phyloP scores from a whole-genome alignment of 1,140 invertebrate genomes.

The Paraescarpia echinospica region DNA sequence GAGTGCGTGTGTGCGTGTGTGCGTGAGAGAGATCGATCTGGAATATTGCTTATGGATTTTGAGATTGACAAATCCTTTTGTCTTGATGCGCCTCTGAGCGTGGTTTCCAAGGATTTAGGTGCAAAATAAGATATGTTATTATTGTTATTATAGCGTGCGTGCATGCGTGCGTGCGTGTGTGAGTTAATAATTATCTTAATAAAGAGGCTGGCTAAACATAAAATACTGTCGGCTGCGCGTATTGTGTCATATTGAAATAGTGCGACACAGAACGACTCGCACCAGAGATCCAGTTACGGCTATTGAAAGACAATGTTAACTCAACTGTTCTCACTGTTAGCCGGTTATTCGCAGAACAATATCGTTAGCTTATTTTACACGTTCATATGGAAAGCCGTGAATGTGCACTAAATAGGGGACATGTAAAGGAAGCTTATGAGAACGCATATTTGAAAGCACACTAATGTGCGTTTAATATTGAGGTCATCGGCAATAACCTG shows the following conservation, averaged over 20 bases:
- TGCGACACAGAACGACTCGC: neutral
- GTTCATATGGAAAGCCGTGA: neutral
- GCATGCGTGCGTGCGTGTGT: neutral
- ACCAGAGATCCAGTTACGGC: neutral
- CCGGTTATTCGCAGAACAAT: neutral
- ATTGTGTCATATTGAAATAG: neutral
- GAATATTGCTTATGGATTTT: neutral
- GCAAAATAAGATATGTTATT: too few relatives aligned
- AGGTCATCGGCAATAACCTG: too few relatives aligned
- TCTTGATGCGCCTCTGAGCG: too few relatives aligned
- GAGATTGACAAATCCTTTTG: too few relatives aligned
- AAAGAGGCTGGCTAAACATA: too few relatives aligned
- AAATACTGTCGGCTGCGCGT: neutral
- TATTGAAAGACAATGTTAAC: neutral
- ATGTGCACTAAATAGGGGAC: neutral
- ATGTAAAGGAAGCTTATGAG: neutral
- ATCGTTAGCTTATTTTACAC: neutral
- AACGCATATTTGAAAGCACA: neutral
- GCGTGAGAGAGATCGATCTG: too few relatives aligned
- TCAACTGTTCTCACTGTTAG: neutral
- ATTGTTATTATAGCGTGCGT: neutral
- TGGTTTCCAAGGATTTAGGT: too few relatives aligned
- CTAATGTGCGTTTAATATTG: too few relatives aligned
- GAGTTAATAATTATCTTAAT: too few relatives aligned
- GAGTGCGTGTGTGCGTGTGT: neutral